Evolutionary conservation across 2,888 invertebrate genomes (phyloP), one percentile per base, ranked within the genome.

Genomic region (Argynnis bischoffii): DNA sequence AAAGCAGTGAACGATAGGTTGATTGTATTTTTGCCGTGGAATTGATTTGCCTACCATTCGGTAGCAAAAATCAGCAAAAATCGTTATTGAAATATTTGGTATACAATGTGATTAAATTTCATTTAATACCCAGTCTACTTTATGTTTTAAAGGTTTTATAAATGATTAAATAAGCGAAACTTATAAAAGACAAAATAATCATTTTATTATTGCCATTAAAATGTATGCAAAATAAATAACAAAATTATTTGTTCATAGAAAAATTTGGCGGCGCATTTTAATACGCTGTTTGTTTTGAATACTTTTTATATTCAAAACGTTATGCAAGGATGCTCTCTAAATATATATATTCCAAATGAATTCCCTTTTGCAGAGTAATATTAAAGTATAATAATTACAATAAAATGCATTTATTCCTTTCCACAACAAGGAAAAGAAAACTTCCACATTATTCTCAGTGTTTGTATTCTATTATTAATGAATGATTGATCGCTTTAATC

Each of bases 391-490:
- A n/a, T 57, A 15, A 8, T 47, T 26, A 47, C 47, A 47, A n/a
- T 57, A 57, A 26, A 47, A 57, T 47, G 26, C n/a, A 21, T 46
- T 15, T 8, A 11, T 41, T 11, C 47, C n/a, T 13, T 53, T 15
- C 15, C 53, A 53, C 26, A n/a, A 48, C 26, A 47, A 59, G 26
- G 47, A 47, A 57, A 57, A 47, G 47, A 21, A 14, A 47, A 47
- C 18, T 57, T 57, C 57, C 46, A 57, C 21, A 21, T n/a, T 47
- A 57, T 18, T 57, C 47, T 57, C 47, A 26, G 21, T 47, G n/a
- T 59, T 59, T 47, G 47, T 47, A 59, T 59, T 59, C 47, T n/a
- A 59, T 47, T n/a, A 48, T 47, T 21, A 59, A 26, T 59, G n/a
- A 47, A 59, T 48, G 57, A 48, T 48, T 61, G 50, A n/a, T 14